These are phyloP conservation scores for Semnopithecus entellus DNA, from an alignment of 2,113 vertebrate species.

Conservation along the genomic window DNA sequence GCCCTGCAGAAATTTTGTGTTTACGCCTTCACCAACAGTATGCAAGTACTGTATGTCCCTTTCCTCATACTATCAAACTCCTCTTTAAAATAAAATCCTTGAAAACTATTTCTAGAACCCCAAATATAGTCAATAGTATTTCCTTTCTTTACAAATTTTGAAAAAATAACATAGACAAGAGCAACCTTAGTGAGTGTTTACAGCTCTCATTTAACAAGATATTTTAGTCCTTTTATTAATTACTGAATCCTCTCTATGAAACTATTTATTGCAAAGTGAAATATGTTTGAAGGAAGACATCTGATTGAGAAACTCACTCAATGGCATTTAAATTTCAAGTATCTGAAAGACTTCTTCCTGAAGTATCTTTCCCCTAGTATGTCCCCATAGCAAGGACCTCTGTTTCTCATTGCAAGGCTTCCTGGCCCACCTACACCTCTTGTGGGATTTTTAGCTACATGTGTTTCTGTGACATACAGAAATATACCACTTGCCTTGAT, in stretches of 20 bases:
- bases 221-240: conserved; percentile 55
- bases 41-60: background rate
- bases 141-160: conserved; percentile 6
- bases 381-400: background rate
- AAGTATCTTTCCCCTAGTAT: background rate
- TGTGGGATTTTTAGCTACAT: background rate
- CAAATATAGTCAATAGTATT: background rate
- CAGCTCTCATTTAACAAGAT: background rate
- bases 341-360: background rate
- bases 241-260: conserved; percentile 11
- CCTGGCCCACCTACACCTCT: background rate
- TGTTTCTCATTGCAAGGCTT: background rate
- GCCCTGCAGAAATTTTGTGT: conserved; percentile 4
- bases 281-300: conserved; percentile 22
- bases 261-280: conserved; percentile 24
- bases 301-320: background rate
- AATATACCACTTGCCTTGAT: background rate
- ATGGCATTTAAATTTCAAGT: conserved; percentile 52
- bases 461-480: conserved; percentile 7
- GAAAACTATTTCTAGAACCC: conserved; percentile 10
- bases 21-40: conserved; percentile 14
- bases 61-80: conserved; percentile 29
- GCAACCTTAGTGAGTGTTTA: background rate
- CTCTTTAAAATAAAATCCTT: conserved; percentile 35
- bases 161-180: background rate